These are phyloP conservation scores for Nymphalis c-album DNA, from an alignment of 2,888 invertebrate species.

Conservation along the genomic window DNA sequence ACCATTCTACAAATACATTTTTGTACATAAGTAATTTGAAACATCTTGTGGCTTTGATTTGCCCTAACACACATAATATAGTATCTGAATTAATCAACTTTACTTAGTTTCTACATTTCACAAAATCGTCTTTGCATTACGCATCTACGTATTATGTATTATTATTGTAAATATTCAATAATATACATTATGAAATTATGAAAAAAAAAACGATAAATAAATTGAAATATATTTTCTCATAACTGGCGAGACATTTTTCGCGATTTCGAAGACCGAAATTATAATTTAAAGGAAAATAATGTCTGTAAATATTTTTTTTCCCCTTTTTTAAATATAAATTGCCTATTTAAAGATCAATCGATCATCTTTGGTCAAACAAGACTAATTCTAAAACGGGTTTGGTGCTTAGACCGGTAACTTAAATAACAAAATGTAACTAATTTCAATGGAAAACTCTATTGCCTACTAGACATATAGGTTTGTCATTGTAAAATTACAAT, in stretches of 20 bases:
- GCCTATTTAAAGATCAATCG: slow-evolving; percentile 8
- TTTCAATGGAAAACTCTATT: slow-evolving; percentile 9
- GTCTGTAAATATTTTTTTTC: slow-evolving; percentile 5
- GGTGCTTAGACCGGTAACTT: slow-evolving; percentile 1
- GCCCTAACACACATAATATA: slow-evolving; percentile 71
- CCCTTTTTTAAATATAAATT: slow-evolving; percentile 4
- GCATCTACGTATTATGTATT: slow-evolving; percentile 1
- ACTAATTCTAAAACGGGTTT: slow-evolving; percentile 4
- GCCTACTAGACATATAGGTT: slow-evolving; percentile 11
- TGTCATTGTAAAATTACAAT: slow-evolving; percentile 22
- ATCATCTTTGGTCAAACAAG: slow-evolving; percentile 15
- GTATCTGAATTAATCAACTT: slow-evolving; percentile 52
- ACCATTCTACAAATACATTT: slow-evolving; percentile 73
- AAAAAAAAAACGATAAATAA: slow-evolving; percentile 2
- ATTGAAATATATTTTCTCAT: background rate
- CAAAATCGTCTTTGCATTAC: slow-evolving; percentile 11
- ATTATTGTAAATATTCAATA: slow-evolving; percentile 7
- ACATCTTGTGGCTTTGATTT: slow-evolving; percentile 60
- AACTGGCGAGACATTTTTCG: background rate
- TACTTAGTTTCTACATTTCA: slow-evolving; percentile 22
- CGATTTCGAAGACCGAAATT: background rate
- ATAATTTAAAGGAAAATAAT: background rate
- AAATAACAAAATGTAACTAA: background rate
- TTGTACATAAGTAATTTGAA: slow-evolving; percentile 71
- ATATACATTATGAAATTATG: background rate